Conservation (phyloP, 2,113 vertebrate species). For the Petroica traversi region DNA sequence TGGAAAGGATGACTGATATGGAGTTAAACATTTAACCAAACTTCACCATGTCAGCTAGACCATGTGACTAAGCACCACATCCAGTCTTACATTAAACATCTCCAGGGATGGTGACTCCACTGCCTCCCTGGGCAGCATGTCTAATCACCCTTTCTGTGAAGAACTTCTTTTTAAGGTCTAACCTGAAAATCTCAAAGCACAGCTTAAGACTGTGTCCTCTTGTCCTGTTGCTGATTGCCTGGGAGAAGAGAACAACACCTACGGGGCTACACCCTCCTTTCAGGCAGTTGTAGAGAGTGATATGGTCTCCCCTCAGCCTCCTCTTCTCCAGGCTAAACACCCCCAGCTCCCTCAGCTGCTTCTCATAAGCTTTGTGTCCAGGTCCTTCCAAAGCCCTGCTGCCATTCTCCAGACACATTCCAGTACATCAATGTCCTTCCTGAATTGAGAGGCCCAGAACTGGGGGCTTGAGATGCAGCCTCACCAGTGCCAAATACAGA, state of each 20-base stretch:
- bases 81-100: neutral
- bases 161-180: neutral
- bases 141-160: neutral
- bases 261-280: neutral
- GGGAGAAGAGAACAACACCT: fast-evolving
- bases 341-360: neutral
- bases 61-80: neutral
- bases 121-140: neutral
- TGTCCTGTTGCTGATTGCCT: fast-evolving
- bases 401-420: neutral
- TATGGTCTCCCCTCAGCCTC: fast-evolving
- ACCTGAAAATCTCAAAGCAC: neutral
- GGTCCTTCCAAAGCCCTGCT: neutral
- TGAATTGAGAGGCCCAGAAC: neutral
- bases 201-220: fast-evolving
- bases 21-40: neutral
- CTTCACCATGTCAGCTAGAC: neutral
- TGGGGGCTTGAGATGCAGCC: no score
- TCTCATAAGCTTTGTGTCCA: neutral
- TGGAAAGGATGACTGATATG: neutral
- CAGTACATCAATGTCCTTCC: neutral
- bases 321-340: neutral
- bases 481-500: neutral
- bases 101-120: neutral
- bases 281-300: no score